These are phyloP conservation scores for Drosophila borealis DNA, from an alignment of 2,888 invertebrate species.

Conservation along the genomic window DNA sequence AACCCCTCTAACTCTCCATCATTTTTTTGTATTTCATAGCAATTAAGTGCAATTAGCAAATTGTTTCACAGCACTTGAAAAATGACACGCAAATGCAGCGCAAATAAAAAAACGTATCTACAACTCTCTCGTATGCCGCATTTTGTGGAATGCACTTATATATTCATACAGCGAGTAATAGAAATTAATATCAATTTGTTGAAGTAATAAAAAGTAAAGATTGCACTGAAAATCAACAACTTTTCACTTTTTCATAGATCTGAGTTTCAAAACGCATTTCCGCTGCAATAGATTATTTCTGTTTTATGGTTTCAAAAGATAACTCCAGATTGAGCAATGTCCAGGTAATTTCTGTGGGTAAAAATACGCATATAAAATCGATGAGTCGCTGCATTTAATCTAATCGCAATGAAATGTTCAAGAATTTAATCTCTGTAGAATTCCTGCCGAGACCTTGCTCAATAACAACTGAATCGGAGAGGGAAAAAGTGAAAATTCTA, in stretches of 20 bases:
- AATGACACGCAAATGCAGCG: slow-evolving; percentile 43
- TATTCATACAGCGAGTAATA: slow-evolving; percentile 6
- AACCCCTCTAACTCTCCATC: neutral
- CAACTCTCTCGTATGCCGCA: slow-evolving; percentile 8
- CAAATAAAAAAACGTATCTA: slow-evolving; percentile 20
- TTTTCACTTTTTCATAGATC: neutral
- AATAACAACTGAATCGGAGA: slow-evolving; percentile 30
- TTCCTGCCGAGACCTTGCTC: slow-evolving; percentile 42
- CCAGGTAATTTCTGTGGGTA: neutral
- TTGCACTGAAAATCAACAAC: slow-evolving; percentile 12
- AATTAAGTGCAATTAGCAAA: slow-evolving; percentile 62
- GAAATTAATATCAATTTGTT: slow-evolving; percentile 12
- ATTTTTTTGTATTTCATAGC: neutral
- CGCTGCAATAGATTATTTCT: slow-evolving; percentile 2
- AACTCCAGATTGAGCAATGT: neutral
- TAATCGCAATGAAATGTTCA: slow-evolving; percentile 29
- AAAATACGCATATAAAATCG: neutral
- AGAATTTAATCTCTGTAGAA: slow-evolving; percentile 31
- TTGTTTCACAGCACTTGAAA: slow-evolving; percentile 37
- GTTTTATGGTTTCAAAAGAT: slow-evolving; percentile 6
- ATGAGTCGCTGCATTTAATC: slow-evolving; percentile 38
- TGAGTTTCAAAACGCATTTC: slow-evolving; percentile 11
- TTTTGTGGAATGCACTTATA: slow-evolving; percentile 22
- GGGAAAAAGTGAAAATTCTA: slow-evolving; percentile 7
- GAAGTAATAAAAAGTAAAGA: slow-evolving; percentile 13